These are phyloP conservation scores for Caenorhabditis sinica DNA, from an alignment of 2,888 invertebrate species.

Conservation along the genomic window DNA sequence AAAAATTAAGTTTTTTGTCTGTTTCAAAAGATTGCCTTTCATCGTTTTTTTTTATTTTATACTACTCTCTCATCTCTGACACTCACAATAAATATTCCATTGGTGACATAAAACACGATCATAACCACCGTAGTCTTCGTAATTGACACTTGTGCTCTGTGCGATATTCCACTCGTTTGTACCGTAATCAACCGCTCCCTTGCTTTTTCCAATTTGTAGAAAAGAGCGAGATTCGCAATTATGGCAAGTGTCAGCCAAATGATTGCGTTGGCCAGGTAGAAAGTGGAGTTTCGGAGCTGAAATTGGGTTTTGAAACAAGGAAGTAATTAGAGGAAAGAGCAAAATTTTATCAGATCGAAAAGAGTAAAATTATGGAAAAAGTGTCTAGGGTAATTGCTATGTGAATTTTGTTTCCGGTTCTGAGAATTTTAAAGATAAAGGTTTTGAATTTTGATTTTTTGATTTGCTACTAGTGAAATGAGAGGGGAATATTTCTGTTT, in stretches of 20 bases:
- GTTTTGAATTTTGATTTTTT: neutral
- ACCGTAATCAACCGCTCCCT: constrained; percentile 25
- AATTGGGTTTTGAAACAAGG: neutral
- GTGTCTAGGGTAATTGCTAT: neutral
- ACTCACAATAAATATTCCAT: constrained; percentile 21
- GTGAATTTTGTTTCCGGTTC: neutral
- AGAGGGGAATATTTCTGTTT: constrained; percentile 2
- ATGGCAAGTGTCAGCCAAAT: constrained; percentile 11
- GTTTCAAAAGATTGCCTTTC: too few species aligned
- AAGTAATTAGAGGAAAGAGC: neutral
- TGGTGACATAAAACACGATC: constrained; percentile 17
- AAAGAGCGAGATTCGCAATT: constrained; percentile 10
- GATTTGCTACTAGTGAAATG: too few species aligned
- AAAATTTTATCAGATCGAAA: neutral
- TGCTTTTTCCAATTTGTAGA: constrained; percentile 21
- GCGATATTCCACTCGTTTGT: constrained; percentile 18
- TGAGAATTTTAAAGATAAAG: neutral
- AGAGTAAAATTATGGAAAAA: too few species aligned
- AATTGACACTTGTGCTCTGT: constrained; percentile 14
- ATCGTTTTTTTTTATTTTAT: neutral
- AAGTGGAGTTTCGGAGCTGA: constrained; percentile 17
- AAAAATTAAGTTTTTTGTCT: too few species aligned
- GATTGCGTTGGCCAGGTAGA: constrained; percentile 11
- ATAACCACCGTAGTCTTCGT: constrained; percentile 18
- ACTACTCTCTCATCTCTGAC: neutral